phyloP scores from a whole-genome alignment of 2,113 vertebrate genomes.

The Climacteris rufus region DNA sequence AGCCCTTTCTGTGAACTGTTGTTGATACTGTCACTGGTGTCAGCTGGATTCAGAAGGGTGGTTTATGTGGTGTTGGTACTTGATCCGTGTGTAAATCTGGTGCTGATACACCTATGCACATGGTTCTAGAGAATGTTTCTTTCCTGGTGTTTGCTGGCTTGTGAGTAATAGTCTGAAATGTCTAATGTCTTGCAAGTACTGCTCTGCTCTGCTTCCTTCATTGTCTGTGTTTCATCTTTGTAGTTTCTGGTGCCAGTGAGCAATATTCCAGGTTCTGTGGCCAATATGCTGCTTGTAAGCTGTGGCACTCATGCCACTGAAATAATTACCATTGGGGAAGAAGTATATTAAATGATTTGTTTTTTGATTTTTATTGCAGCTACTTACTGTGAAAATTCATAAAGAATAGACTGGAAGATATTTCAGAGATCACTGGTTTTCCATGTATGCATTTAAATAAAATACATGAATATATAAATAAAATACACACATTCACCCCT shows the following conservation, averaged over 20 bases:
- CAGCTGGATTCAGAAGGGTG: background rate
- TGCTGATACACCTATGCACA: background rate
- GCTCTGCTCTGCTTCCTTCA: background rate
- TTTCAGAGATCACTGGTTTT: background rate
- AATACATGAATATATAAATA: background rate
- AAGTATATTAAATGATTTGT: background rate
- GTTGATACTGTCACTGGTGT: background rate
- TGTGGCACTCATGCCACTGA: background rate
- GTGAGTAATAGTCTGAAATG: background rate
- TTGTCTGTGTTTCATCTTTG: background rate
- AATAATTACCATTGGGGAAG: background rate
- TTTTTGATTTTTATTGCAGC: background rate
- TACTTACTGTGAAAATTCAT: background rate
- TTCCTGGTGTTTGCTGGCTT: background rate
- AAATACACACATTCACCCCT: background rate
- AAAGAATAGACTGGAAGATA: background rate
- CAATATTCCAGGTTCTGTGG: background rate
- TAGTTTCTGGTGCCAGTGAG: background rate
- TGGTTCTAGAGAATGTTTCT: background rate
- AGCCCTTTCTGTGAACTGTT: background rate
- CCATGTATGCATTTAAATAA: background rate
- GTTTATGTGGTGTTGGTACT: background rate
- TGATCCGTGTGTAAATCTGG: background rate
- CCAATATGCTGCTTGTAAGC: background rate
- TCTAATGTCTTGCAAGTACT: background rate